phyloP scores from a whole-genome alignment of 2,113 vertebrate species.

The Chlamydotis undulata region DNA sequence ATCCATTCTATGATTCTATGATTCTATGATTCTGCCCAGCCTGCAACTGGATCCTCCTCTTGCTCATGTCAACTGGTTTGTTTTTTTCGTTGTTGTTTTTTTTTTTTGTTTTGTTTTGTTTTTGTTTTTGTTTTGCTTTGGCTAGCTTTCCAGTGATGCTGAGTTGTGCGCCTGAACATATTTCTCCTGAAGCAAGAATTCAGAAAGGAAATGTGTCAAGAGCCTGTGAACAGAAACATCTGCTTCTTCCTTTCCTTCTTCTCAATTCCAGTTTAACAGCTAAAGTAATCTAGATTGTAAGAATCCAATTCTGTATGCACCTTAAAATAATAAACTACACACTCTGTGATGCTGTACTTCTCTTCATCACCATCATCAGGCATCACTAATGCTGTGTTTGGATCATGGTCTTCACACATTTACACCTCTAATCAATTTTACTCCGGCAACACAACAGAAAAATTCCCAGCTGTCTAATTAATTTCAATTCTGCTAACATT shows the following conservation, averaged over 20 bases:
- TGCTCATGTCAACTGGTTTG: neutral
- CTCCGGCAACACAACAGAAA: neutral
- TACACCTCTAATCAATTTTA: neutral
- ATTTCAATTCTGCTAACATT: neutral
- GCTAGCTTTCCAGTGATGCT: neutral
- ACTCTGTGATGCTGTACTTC: neutral
- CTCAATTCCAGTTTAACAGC: neutral
- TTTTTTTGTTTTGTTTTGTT: neutral
- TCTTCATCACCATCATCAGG: neutral
- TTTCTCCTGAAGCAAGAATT: neutral
- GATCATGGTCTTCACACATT: neutral
- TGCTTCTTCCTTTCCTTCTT: neutral
- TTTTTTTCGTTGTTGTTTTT: neutral
- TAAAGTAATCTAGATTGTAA: neutral
- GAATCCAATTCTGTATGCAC: neutral
- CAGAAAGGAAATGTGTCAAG: neutral
- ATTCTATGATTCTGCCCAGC: neutral
- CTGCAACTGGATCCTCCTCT: neutral
- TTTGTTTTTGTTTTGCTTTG: neutral
- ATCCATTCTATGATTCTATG: no score
- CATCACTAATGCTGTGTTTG: neutral
- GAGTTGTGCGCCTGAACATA: neutral
- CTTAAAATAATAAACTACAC: neutral
- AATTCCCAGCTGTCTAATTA: neutral
- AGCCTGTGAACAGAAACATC: neutral